Percentiles rank a stretch among this genome's conserved stretches.
These are phyloP conservation scores for Pachyuromys duprasi DNA, from an alignment of 2,797 vertebrate species.

Conservation along the genomic window DNA sequence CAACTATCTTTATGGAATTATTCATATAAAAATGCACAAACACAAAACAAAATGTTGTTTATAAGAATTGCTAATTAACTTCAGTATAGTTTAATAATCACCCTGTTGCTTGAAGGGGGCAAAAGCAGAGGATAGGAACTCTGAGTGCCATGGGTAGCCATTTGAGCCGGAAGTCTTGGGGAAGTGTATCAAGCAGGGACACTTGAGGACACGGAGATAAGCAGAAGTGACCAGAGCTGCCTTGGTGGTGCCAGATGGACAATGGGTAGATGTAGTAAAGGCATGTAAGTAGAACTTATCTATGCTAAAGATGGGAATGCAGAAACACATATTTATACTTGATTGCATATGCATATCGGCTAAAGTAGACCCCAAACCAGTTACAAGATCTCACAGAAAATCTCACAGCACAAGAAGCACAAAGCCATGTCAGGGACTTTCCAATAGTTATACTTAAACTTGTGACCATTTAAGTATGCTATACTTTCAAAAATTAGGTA, in stretches of 20 bases:
- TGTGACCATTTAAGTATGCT: neutral
- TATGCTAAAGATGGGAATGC: neutral
- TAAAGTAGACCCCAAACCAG: neutral
- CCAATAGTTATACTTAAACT: neutral
- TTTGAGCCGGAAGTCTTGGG: neutral
- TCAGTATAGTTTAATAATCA: neutral
- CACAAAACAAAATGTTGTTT: conserved; percentile 2
- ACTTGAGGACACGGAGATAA: neutral
- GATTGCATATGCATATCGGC: neutral
- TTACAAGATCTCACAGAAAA: neutral
- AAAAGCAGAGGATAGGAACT: neutral
- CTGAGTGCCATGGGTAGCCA: neutral
- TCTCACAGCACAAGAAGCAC: neutral
- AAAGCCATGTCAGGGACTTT: neutral
- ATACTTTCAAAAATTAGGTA: neutral
- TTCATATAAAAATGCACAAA: neutral
- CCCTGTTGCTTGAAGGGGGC: neutral
- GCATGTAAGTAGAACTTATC: neutral
- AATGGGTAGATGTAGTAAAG: neutral
- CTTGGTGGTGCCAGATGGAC: neutral
- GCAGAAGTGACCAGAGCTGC: neutral
- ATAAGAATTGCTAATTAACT: neutral
- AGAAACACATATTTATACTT: neutral
- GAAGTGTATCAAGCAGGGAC: neutral
- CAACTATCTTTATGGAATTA: neutral